phyloP scores from a whole-genome alignment of 1,140 invertebrate species.

The Papilio helenus region DNA sequence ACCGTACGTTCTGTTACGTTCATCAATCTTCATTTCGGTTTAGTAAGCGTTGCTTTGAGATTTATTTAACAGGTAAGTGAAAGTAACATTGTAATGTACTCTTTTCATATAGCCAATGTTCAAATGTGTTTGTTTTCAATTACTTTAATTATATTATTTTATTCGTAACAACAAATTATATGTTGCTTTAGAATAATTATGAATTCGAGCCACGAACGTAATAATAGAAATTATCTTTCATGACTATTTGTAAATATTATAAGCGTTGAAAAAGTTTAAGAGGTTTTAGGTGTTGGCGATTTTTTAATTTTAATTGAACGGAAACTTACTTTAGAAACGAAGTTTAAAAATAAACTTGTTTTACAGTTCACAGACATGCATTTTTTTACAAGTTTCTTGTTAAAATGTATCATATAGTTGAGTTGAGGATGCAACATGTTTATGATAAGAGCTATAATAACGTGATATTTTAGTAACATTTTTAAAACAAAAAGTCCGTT shows the following conservation, averaged over 20 bases:
- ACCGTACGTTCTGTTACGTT: conserved; percentile 43
- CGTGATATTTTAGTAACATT: not conserved
- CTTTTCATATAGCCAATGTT: not conserved
- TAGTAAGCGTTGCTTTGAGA: conserved; percentile 67
- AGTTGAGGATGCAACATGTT: not conserved
- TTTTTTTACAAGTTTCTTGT: not conserved
- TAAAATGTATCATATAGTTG: not conserved
- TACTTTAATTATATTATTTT: conserved; percentile 13
- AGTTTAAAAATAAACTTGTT: too few relatives aligned
- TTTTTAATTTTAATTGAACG: not conserved
- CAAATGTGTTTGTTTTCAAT: conserved; percentile 14
- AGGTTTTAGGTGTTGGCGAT: not conserved
- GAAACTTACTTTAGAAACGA: too few relatives aligned
- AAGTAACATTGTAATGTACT: conserved; percentile 69
- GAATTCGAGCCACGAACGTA: not conserved
- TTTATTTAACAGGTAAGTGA: conserved; percentile 74
- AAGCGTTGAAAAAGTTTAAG: not conserved
- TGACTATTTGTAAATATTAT: not conserved
- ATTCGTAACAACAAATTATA: not conserved
- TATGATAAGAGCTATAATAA: not conserved
- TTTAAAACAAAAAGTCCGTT: conserved; percentile 1
- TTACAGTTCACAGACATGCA: too few relatives aligned
- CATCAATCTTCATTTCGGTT: conserved; percentile 78
- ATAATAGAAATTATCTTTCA: not conserved
- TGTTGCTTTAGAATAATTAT: not conserved